Evolutionary conservation across 2,797 vertebrate genomes (phyloP).

Genomic region (Mycteria americana): DNA sequence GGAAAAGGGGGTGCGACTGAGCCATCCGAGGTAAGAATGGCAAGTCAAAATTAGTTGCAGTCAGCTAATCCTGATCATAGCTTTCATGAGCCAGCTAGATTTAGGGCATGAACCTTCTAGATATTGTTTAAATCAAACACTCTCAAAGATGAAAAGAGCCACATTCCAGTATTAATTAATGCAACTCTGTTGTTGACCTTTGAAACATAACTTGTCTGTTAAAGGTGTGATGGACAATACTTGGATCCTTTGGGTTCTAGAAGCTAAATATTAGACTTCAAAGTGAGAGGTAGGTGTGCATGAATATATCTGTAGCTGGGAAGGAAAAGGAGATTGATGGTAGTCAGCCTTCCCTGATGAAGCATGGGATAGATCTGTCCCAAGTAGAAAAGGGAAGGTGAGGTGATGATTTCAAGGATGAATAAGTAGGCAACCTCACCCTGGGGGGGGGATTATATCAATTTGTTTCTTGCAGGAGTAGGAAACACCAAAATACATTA

Average conservation of each 20-base stretch:
- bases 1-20: not conserved
- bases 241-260: not conserved
- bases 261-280: not conserved
- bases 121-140: not conserved
- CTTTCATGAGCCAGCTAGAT: slow-evolving; percentile 27
- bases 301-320: not conserved
- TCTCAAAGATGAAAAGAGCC: not conserved
- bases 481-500: not conserved
- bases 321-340: not conserved
- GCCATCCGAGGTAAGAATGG: not conserved
- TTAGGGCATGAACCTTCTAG: not conserved
- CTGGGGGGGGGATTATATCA: rapidly evolving
- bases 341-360: not conserved
- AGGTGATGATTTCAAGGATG: not conserved
- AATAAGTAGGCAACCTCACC: not conserved
- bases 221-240: not conserved
- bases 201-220: not conserved
- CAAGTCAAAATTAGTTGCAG: not conserved
- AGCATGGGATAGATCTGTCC: not conserved
- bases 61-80: not conserved
- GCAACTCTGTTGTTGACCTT: not conserved
- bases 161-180: not conserved
- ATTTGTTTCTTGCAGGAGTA: not conserved
- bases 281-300: not conserved
- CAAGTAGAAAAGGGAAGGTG: not conserved